phyloP scores from a whole-genome alignment of 2,797 vertebrate genomes.

The Coregonus suidteri region DNA sequence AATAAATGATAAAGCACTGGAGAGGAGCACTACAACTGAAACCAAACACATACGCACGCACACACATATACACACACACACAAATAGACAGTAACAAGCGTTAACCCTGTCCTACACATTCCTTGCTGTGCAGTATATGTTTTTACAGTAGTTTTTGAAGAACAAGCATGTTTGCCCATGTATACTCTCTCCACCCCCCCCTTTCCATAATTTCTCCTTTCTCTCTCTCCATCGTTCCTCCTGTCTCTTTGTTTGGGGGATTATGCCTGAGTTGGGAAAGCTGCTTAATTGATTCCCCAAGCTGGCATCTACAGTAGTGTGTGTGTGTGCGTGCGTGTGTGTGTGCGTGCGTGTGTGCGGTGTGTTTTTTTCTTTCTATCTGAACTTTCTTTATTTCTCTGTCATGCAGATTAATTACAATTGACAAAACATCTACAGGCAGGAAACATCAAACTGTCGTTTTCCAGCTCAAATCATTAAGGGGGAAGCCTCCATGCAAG shows the following conservation, averaged over 20 bases:
- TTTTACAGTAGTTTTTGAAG: no score
- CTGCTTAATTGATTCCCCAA: conserved; percentile 50
- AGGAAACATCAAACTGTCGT: conserved; percentile 45
- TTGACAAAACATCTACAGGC: conserved; percentile 57
- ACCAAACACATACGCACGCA: background rate
- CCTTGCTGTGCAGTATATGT: no score
- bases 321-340: no score
- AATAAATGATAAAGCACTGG: conserved; percentile 56
- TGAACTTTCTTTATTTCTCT: background rate
- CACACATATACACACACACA: background rate
- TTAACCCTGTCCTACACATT: no score
- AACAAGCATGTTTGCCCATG: no score
- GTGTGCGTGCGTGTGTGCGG: no score
- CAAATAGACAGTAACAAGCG: conserved; percentile 5
- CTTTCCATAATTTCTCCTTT: conserved; percentile 6
- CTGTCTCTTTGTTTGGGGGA: conserved; percentile 38
- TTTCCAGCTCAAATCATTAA: conserved; percentile 25
- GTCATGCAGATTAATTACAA: conserved; percentile 58
- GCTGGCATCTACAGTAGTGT: conserved; percentile 33
- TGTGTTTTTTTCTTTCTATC: background rate
- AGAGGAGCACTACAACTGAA: background rate
- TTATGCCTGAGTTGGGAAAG: conserved; percentile 45
- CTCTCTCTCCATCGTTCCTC: conserved; percentile 10
- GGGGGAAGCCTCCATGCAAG: conserved; percentile 35
- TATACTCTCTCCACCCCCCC: no score